phyloP scores from a whole-genome alignment of 2,888 invertebrate genomes.

The Nomada fabriciana region DNA sequence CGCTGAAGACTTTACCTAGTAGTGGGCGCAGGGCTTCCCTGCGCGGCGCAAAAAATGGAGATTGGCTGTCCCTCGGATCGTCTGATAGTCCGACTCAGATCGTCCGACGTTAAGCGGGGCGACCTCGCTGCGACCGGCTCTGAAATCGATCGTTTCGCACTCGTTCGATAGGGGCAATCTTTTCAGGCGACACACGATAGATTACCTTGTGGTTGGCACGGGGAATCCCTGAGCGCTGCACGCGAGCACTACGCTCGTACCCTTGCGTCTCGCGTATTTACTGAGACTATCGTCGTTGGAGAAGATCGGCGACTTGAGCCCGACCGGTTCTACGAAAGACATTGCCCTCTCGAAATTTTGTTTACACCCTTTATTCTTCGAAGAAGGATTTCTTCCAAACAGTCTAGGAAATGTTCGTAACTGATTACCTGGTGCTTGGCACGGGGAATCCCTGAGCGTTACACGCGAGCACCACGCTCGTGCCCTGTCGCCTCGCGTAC shows the following conservation, averaged over 20 bases:
- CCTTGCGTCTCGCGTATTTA: conserved; percentile 85
- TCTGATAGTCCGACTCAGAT: conserved; percentile 87
- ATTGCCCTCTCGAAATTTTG: background rate
- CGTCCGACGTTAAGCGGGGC: conserved; percentile 87
- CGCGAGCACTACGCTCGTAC: conserved; percentile 79
- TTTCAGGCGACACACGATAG: background rate
- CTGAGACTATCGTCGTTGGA: conserved; percentile 87
- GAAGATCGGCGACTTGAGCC: conserved; percentile 89
- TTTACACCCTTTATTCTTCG: no score
- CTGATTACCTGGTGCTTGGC: conserved; percentile 88
- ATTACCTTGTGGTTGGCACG: conserved; percentile 89
- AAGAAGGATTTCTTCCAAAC: background rate
- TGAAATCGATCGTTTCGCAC: conserved; percentile 74
- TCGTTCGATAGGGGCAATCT: conserved; percentile 8
- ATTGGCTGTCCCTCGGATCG: conserved; percentile 85
- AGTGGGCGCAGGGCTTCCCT: conserved; percentile 88
- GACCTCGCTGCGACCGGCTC: conserved; percentile 86
- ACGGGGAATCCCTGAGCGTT: conserved; percentile 90
- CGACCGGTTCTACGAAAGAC: conserved; percentile 87
- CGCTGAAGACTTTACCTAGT: conserved; percentile 88
- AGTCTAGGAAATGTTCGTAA: background rate
- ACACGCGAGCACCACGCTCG: conserved; percentile 80
- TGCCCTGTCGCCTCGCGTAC: conserved; percentile 84
- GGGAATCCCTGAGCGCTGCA: conserved; percentile 89
- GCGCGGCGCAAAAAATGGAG: conserved; percentile 88